These are phyloP conservation scores for Tolmerus cingulatus DNA, from an alignment of 2,888 invertebrate species.

Conservation along the genomic window DNA sequence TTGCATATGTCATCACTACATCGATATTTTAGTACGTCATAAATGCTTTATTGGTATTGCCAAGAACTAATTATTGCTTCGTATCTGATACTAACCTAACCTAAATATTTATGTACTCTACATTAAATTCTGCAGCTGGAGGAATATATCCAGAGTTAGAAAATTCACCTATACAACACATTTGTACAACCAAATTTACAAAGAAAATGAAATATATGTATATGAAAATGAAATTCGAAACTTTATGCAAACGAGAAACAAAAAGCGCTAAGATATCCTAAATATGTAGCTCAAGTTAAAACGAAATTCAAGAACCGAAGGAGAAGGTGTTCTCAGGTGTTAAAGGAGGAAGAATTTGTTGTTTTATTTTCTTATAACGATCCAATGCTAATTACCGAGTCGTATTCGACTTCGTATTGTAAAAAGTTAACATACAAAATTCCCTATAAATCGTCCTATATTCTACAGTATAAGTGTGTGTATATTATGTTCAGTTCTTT, in stretches of 20 bases:
- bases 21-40: neutral
- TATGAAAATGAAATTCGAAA: neutral
- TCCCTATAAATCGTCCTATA: constrained; percentile 2
- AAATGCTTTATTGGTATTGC: neutral
- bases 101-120: neutral
- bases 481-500: constrained; percentile 33
- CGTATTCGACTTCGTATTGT: neutral
- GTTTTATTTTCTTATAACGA: neutral
- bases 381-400: neutral
- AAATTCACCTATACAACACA: constrained; percentile 14
- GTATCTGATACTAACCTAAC: neutral
- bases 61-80: constrained; percentile 20
- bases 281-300: neutral
- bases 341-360: neutral
- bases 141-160: constrained; percentile 9
- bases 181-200: constrained; percentile 22
- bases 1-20: neutral
- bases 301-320: neutral
- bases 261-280: neutral
- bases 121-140: neutral
- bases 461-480: constrained; percentile 10
- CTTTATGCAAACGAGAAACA: neutral
- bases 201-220: neutral
- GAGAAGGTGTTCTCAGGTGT: neutral
- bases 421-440: constrained; percentile 15